A percentile compares a stretch with the other conserved stretches of the same genome.
These are phyloP conservation scores for Coturnix japonica DNA, from an alignment of 2,113 vertebrate genomes.

Conservation along the genomic window DNA sequence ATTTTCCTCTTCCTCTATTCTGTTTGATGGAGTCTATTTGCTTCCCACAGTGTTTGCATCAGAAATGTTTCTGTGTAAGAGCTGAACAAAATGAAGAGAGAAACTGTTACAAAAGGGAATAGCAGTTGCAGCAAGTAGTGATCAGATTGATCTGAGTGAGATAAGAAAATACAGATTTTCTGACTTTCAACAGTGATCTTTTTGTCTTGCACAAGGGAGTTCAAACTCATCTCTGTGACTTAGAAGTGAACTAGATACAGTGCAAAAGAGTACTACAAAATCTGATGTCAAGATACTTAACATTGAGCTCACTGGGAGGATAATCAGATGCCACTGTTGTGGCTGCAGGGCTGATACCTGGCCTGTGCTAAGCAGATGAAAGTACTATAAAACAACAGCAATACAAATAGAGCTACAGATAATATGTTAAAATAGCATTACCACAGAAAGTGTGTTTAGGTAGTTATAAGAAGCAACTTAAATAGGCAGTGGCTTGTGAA, in stretches of 20 bases:
- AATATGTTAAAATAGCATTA: not conserved
- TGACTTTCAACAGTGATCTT: conserved; percentile 29
- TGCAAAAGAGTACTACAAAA: not conserved
- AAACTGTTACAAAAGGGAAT: not conserved
- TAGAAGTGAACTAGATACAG: not conserved
- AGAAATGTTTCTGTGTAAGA: not conserved
- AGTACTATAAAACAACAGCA: not conserved
- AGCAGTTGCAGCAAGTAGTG: not conserved
- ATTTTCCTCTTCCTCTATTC: not conserved
- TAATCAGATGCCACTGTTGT: conserved; percentile 31
- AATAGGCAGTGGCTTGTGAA: not conserved
- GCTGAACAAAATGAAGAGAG: not conserved
- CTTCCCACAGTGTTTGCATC: not conserved
- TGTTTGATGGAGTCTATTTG: not conserved
- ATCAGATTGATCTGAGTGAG: conserved; percentile 6
- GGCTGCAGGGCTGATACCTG: not conserved
- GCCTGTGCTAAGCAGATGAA: not conserved
- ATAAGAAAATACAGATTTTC: conserved; percentile 5
- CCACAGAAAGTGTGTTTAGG: not conserved
- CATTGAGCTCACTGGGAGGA: not conserved
- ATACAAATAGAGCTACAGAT: not conserved
- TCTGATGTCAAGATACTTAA: conserved; percentile 28
- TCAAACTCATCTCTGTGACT: conserved; percentile 25
- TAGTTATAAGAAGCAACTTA: not conserved
- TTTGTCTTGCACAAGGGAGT: not conserved